These are phyloP conservation scores for Rhopalosiphum nymphaeae DNA, from an alignment of 2,888 invertebrate genomes.

Conservation along the genomic window DNA sequence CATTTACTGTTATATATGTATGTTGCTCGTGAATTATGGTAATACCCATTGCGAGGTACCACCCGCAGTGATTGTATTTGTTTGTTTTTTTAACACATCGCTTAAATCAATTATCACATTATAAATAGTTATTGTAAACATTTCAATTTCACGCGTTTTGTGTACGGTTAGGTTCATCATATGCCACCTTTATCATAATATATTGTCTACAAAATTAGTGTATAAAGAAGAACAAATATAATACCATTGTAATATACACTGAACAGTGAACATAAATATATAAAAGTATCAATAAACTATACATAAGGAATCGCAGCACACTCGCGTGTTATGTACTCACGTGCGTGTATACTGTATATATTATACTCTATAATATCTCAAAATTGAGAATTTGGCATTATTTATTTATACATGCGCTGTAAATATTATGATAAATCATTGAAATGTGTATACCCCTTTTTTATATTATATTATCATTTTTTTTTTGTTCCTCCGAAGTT, in stretches of 20 bases:
- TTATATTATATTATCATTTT: constrained; percentile 3
- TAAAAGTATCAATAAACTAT: neutral
- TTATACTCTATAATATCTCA: neutral
- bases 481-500: constrained; percentile 46
- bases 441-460: neutral
- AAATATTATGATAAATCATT: constrained; percentile 49
- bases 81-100: constrained; percentile 55
- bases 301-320: neutral
- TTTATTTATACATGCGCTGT: neutral
- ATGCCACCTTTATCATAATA: constrained; percentile 1
- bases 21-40: constrained; percentile 58
- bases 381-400: constrained; percentile 17
- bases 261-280: neutral
- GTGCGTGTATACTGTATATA: neutral
- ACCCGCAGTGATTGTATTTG: constrained; percentile 55
- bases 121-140: constrained; percentile 44
- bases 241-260: neutral
- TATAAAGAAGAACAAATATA: neutral
- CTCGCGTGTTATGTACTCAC: neutral
- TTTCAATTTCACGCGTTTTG: constrained; percentile 32
- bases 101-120: constrained; percentile 60
- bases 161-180: neutral
- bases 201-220: neutral
- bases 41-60: constrained; percentile 44
- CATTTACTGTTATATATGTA: constrained; percentile 38